phyloP scores from a whole-genome alignment of 1,140 invertebrate species.

The Drosophila tsacasi region DNA sequence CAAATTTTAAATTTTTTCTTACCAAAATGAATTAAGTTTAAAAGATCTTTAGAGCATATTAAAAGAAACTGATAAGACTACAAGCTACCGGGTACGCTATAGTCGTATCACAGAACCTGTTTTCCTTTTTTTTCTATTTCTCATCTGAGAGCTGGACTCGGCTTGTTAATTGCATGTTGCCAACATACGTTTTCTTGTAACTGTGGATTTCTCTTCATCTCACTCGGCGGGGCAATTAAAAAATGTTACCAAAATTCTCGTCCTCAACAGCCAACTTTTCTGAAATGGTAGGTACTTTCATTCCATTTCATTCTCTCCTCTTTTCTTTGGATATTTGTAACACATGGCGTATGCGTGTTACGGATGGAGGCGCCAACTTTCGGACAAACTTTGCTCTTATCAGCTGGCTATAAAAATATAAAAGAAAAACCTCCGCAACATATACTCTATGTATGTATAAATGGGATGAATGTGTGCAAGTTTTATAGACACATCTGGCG shows the following conservation, averaged over 20 bases:
- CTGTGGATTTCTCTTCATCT: constrained; percentile 29
- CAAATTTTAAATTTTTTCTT: not conserved
- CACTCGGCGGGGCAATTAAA: constrained; percentile 51
- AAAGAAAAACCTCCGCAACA: constrained; percentile 34
- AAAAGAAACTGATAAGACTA: not conserved
- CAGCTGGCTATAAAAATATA: constrained; percentile 66
- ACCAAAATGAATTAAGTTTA: not conserved
- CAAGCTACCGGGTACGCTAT: not conserved
- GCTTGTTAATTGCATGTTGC: constrained; percentile 73
- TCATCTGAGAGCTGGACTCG: constrained; percentile 33
- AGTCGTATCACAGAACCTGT: not conserved
- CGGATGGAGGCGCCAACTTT: constrained; percentile 58
- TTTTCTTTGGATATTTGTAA: constrained; percentile 15
- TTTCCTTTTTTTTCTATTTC: constrained; percentile 1
- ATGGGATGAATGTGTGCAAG: constrained; percentile 32
- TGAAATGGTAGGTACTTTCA: constrained; percentile 31
- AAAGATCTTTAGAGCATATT: not conserved
- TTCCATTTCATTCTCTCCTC: not conserved
- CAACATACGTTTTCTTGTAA: constrained; percentile 67
- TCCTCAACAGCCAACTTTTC: constrained; percentile 38
- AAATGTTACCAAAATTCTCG: constrained; percentile 56
- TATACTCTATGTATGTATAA: constrained; percentile 11
- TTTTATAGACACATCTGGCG: constrained; percentile 63
- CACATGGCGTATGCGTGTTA: constrained; percentile 77
- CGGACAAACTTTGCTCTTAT: constrained; percentile 68